Evolutionary conservation across 2,888 invertebrate species (phyloP).

Genomic region (Polydrusus tereticollis): DNA sequence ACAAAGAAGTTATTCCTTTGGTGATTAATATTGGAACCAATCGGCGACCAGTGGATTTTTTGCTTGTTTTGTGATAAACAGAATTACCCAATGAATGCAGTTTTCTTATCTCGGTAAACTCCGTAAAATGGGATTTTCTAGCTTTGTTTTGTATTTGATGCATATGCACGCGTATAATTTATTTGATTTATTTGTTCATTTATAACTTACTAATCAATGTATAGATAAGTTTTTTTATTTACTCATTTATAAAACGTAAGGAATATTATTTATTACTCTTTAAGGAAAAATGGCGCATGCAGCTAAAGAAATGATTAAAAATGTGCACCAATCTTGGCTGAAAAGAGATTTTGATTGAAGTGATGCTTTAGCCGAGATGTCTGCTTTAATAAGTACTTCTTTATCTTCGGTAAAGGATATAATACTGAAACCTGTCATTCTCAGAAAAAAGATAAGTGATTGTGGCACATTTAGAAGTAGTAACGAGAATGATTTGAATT

Average conservation of each 20-base stretch:
- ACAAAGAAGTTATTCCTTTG: neutral
- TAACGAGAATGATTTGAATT: no score
- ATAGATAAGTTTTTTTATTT: neutral
- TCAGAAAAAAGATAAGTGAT: no score
- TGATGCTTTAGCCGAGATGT: no score
- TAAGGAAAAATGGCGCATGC: no score
- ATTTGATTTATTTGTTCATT: conserved; percentile 9
- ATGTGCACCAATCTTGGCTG: no score
- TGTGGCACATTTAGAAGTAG: no score
- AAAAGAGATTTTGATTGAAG: no score
- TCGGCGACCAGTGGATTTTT: neutral
- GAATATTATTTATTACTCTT: neutral
- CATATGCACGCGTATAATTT: neutral
- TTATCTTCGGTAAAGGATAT: no score
- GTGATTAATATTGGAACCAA: neutral
- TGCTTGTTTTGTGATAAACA: neutral
- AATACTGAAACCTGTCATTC: no score
- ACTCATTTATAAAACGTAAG: neutral
- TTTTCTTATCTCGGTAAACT: neutral
- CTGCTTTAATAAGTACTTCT: no score
- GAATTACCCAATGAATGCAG: conserved; percentile 4
- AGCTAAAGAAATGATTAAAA: no score
- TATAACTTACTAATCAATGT: neutral
- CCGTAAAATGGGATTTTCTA: neutral
- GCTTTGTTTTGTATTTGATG: neutral